A percentile compares a stretch with the other conserved stretches of the same genome.
phyloP scores from a whole-genome alignment of 2,113 vertebrate genomes.

The Vidua chalybeata region DNA sequence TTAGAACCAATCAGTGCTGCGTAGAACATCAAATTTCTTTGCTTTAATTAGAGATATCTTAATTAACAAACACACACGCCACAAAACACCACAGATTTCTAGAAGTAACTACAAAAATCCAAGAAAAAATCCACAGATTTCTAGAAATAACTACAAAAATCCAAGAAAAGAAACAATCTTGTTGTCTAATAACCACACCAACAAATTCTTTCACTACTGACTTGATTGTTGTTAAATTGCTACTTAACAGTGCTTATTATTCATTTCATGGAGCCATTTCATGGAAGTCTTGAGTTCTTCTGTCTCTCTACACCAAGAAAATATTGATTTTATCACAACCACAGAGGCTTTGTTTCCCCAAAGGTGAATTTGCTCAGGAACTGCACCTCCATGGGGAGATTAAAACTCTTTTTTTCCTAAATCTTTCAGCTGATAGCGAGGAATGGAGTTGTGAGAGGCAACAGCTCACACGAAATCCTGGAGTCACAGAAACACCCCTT shows the following conservation, averaged over 20 bases:
- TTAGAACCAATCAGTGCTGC: neutral
- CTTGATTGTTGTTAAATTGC: neutral
- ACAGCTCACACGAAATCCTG: neutral
- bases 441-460: neutral
- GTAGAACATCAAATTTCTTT: neutral
- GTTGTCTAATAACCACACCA: neutral
- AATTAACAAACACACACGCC: neutral
- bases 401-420: neutral
- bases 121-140: neutral
- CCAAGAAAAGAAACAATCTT: neutral
- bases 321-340: neutral
- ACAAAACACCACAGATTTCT: neutral
- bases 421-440: neutral
- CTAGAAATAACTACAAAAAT: neutral
- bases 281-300: neutral
- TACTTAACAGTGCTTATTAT: neutral
- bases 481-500: neutral
- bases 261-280: neutral
- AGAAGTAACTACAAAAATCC: neutral
- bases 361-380: neutral
- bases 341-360: neutral
- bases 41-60: neutral
- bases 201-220: neutral
- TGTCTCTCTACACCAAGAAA: neutral
- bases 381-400: neutral